These are phyloP conservation scores for Tachina fera DNA, from an alignment of 2,888 invertebrate genomes.

Conservation along the genomic window DNA sequence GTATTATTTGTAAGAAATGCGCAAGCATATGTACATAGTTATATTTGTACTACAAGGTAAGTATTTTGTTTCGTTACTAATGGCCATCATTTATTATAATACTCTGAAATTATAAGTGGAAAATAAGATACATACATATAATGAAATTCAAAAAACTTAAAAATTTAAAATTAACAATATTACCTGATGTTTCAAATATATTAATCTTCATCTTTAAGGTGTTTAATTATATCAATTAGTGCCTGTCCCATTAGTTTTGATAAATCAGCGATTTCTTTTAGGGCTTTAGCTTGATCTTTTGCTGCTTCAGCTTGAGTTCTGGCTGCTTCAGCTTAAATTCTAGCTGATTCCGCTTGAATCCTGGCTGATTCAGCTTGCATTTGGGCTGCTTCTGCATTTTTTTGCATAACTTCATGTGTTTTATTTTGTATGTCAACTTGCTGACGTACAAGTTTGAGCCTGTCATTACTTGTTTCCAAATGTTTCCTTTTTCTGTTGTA, in stretches of 20 bases:
- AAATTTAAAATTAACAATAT: neutral
- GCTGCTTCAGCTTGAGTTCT: conserved; percentile 8
- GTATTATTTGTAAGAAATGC: too few relatives aligned
- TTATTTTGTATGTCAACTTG: conserved; percentile 21
- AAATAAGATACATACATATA: too few relatives aligned
- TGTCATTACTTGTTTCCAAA: neutral
- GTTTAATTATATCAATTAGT: neutral
- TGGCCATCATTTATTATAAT: too few relatives aligned
- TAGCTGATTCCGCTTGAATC: conserved; percentile 26
- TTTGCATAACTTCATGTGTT: neutral
- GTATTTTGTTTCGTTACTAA: too few relatives aligned
- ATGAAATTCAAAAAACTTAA: neutral
- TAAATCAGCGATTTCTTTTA: conserved; percentile 11
- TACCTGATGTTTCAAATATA: neutral
- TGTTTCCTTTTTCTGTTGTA: conserved; percentile 9
- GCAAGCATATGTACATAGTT: too few relatives aligned
- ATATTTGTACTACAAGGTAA: too few relatives aligned
- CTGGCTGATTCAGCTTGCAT: conserved; percentile 18
- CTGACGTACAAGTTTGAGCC: conserved; percentile 19
- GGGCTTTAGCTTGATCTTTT: neutral
- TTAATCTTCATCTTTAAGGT: neutral
- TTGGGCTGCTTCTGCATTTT: conserved; percentile 11
- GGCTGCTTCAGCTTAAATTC: conserved; percentile 12
- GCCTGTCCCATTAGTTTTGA: conserved; percentile 9
- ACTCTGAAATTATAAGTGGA: too few relatives aligned